Conservation (phyloP, 2,888 invertebrate species). For the Pristionchus japonicus region DNA sequence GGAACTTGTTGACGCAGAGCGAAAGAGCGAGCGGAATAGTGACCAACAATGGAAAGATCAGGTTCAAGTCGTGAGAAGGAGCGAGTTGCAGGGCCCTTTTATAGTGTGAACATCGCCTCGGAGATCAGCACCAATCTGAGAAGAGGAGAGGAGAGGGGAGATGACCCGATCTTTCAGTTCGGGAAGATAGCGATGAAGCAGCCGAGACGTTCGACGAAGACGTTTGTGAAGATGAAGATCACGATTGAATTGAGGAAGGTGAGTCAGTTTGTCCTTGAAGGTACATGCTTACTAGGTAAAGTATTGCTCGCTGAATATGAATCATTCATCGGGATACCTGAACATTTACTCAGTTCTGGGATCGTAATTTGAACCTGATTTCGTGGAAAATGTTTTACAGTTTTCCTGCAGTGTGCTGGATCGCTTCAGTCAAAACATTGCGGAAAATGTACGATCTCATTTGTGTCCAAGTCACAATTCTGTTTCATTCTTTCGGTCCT, state of each 20-base stretch:
- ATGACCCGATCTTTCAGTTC: not conserved
- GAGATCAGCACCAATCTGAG: constrained; percentile 19
- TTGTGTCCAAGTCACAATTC: no score
- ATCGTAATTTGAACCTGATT: no score
- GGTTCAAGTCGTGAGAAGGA: not conserved
- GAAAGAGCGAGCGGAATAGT: not conserved
- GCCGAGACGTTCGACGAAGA: not conserved
- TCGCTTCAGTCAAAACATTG: no score
- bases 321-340: not conserved
- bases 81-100: not conserved
- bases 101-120: not conserved
- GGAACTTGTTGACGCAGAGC: not conserved
- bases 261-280: not conserved
- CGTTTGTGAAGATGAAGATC: constrained; percentile 1
- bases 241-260: not conserved
- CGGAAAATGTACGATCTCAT: no score
- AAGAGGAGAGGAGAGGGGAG: not conserved
- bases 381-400: no score
- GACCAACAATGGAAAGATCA: constrained; percentile 13
- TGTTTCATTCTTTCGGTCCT: no score
- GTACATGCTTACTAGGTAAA: not conserved
- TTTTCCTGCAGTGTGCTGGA: no score
- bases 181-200: not conserved
- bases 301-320: not conserved
- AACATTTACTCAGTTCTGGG: no score